Conservation (phyloP, 2,888 invertebrate genomes). For the Scaptomyza flava region DNA sequence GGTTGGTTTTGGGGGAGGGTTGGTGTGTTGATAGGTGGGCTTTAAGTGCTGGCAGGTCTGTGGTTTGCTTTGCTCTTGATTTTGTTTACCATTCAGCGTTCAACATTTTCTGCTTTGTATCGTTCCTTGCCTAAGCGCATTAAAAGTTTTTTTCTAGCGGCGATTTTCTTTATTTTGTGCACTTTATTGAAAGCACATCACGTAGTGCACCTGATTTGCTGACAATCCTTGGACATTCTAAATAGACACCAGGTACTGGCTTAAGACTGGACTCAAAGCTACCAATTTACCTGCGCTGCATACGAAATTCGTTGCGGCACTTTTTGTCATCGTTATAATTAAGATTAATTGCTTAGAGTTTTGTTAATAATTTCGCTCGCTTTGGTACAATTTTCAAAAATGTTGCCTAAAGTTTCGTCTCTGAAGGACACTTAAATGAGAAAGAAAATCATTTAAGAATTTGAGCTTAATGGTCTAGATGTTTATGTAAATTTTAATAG, state of each 20-base stretch:
- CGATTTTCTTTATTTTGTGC: conserved; percentile 58
- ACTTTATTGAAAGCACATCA: conserved; percentile 79
- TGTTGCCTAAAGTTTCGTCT: background rate
- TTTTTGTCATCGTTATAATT: conserved; percentile 57
- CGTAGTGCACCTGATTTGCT: conserved; percentile 82
- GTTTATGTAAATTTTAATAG: conserved; percentile 1
- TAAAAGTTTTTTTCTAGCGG: conserved; percentile 63
- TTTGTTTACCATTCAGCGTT: conserved; percentile 63
- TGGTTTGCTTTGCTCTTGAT: conserved; percentile 59
- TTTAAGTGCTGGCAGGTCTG: conserved; percentile 59
- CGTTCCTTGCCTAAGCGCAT: conserved; percentile 69
- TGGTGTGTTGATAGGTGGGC: conserved; percentile 5
- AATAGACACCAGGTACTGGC: conserved; percentile 51
- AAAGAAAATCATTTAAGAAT: background rate
- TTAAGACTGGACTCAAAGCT: conserved; percentile 45
- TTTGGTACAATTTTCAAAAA: conserved; percentile 25
- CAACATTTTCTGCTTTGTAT: conserved; percentile 58
- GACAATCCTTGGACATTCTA: conserved; percentile 71
- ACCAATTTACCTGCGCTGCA: conserved; percentile 49
- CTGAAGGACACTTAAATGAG: background rate
- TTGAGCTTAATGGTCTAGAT: background rate
- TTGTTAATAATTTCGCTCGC: conserved; percentile 25
- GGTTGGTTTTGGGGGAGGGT: conserved; percentile 34
- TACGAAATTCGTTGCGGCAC: conserved; percentile 45
- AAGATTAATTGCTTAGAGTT: conserved; percentile 69